A percentile compares a stretch with the other conserved stretches of the same genome.
phyloP scores from a whole-genome alignment of 2,113 vertebrate species.

The Zosterops hypoxanthus region DNA sequence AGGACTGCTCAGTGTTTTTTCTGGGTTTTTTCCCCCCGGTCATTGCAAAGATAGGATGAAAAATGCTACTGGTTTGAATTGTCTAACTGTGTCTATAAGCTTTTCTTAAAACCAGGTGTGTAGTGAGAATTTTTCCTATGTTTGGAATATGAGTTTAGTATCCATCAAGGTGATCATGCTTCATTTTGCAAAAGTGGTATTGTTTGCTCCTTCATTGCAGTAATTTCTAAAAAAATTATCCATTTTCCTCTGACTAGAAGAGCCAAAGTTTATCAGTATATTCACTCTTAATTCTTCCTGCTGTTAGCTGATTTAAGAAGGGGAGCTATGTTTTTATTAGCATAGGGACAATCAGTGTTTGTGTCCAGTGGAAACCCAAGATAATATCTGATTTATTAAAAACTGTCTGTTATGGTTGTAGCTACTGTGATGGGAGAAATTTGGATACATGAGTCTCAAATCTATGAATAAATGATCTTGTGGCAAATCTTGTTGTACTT shows the following conservation, averaged over 20 bases:
- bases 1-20: not conserved
- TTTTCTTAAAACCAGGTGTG: not conserved
- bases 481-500: not conserved
- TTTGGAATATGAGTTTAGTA: not conserved
- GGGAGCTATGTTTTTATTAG: not conserved
- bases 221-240: not conserved
- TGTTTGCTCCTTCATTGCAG: not conserved
- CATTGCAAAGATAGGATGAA: not conserved
- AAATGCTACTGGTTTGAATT: not conserved
- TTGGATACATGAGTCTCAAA: not conserved
- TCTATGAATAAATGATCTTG: not conserved
- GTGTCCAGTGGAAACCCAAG: not conserved
- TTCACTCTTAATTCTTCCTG: not conserved
- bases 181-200: not conserved
- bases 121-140: not conserved
- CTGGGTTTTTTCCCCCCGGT: accelerated
- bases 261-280: not conserved
- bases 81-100: not conserved
- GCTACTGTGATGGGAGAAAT: not conserved
- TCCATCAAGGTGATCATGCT: not conserved
- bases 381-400: not conserved
- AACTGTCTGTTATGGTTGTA: not conserved
- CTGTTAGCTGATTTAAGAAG: not conserved
- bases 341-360: not conserved
- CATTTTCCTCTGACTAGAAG: not conserved